These are phyloP conservation scores for Cynocephalus volans DNA, from an alignment of 2,113 vertebrate species.

Conservation along the genomic window DNA sequence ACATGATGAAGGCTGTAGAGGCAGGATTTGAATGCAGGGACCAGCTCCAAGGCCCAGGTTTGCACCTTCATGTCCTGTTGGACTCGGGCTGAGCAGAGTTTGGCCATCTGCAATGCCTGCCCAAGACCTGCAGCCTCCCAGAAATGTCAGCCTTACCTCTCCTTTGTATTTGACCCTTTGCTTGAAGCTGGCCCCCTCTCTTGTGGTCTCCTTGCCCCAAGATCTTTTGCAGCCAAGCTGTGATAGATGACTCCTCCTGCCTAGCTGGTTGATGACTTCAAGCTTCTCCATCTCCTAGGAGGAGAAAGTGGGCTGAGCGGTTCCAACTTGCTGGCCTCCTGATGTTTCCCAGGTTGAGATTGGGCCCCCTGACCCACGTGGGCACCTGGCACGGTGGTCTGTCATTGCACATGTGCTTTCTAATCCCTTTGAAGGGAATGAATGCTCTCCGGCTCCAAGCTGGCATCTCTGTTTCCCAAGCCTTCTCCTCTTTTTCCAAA, in stretches of 20 bases:
- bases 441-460: neutral
- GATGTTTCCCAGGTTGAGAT: neutral
- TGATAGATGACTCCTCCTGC: neutral
- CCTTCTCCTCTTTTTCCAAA: constrained; percentile 25
- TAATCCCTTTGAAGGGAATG: neutral
- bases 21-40: neutral
- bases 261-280: neutral
- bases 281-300: neutral
- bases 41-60: neutral
- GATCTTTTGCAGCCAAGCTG: neutral
- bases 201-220: neutral
- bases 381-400: neutral
- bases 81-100: neutral
- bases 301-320: neutral
- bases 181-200: neutral
- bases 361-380: neutral
- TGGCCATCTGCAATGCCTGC: neutral
- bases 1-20: neutral
- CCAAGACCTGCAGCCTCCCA: neutral
- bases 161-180: neutral
- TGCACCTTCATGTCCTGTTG: no score
- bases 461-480: neutral
- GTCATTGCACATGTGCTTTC: neutral
- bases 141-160: neutral
- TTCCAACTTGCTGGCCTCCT: neutral